Evolutionary conservation across 1,140 invertebrate genomes (phyloP), one percentile per base, ranked within the genome.

Genomic region (Patella vulgata): DNA sequence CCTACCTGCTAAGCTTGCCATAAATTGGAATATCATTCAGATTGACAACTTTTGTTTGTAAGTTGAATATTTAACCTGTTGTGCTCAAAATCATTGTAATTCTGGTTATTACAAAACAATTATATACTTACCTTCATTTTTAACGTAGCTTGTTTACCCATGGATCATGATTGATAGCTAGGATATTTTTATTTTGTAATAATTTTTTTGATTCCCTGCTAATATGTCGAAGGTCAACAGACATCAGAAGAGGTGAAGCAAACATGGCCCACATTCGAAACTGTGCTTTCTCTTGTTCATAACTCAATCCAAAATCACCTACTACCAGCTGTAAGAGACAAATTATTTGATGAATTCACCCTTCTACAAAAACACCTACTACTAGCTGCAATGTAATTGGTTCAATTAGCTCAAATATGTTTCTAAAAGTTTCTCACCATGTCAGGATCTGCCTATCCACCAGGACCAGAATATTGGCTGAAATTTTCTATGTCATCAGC

Each of bases 361-460:
- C n/a, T n/a, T n/a, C n/a, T n/a, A n/a, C n/a, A n/a, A n/a, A n/a
- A n/a, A n/a, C n/a, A n/a, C n/a, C n/a, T n/a, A n/a, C n/a, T n/a
- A n/a, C n/a, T n/a, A n/a, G n/a, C n/a, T n/a, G n/a, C n/a, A n/a
- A n/a, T n/a, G n/a, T n/a, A n/a, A n/a, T n/a, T n/a, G n/a, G n/a
- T n/a, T n/a, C n/a, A n/a, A n/a, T n/a, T n/a, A n/a, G n/a, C n/a
- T n/a, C n/a, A n/a, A n/a, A n/a, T n/a, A n/a, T n/a, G n/a, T n/a
- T n/a, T n/a, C n/a, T n/a, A n/a, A n/a, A n/a, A n/a, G n/a, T 69
- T 89, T 77, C 55, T 46, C 52, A 96, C 93, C 96, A 98, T 98
- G 78, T 99, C 97, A 11, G 97, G 97, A 85, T 99, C 97, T 84
- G 98, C 98, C 93, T 94, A 99, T 73, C 95, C 93, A 12, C 97